These are phyloP conservation scores for Crossaster papposus DNA, from an alignment of 53 echinoderm and acorn worm genomes.

Conservation along the genomic window DNA sequence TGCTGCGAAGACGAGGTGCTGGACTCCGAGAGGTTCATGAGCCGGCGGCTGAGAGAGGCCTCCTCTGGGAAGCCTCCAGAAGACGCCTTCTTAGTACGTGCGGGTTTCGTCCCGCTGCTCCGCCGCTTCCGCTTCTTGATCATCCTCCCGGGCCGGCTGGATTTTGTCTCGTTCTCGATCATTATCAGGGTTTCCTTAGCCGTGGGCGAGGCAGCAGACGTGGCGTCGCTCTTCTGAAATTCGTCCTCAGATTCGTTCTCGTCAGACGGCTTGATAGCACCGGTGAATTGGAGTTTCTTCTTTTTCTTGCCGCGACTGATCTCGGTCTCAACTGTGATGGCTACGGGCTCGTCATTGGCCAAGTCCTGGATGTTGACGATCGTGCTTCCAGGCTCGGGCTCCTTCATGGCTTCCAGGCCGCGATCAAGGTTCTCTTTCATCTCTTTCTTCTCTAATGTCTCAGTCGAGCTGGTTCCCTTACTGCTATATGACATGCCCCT, in stretches of 20 bases:
- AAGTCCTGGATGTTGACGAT: constrained; percentile 31
- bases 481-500: too few species aligned
- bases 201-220: background rate
- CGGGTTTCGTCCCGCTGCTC: constrained; percentile 32
- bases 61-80: constrained; percentile 47
- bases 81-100: constrained; percentile 19
- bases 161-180: constrained; percentile 51
- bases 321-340: constrained; percentile 66
- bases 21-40: constrained; percentile 76
- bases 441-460: constrained; percentile 12
- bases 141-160: constrained; percentile 53
- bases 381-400: constrained; percentile 31
- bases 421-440: constrained; percentile 8
- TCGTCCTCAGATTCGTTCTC: constrained; percentile 45
- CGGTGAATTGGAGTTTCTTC: constrained; percentile 51
- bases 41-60: constrained; percentile 42
- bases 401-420: constrained; percentile 41
- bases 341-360: constrained; percentile 36
- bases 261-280: constrained; percentile 37
- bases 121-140: constrained; percentile 65
- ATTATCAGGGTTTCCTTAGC: constrained; percentile 23
- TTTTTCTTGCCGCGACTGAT: constrained; percentile 60
- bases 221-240: background rate
- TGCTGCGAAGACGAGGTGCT: constrained; percentile 80
- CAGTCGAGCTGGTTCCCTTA: constrained; percentile 1